Evolutionary conservation across 1,140 invertebrate genomes (phyloP), one percentile per base, ranked within the genome.

Genomic region (Megalonaias nervosa): DNA sequence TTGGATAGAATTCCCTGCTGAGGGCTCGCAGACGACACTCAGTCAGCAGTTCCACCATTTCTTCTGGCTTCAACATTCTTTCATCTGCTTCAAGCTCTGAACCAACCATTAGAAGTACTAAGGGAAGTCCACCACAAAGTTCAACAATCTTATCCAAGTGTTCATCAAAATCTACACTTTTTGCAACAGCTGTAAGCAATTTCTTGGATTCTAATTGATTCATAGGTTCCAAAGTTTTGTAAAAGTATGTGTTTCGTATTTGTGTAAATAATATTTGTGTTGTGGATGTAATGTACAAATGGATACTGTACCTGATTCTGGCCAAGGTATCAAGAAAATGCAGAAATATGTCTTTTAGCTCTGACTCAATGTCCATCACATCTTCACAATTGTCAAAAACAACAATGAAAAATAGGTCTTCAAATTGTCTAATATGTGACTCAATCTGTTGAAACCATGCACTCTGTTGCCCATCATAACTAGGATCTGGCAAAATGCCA

Each of bases 351-450:
- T 71, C 68, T 17, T 65, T 57, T 38, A 64, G 61, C n/a, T 59
- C 64, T 21, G 55, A n/a, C 17, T 21, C 12, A 17, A 55, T 71
- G 14, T 75, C 68, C 12, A 75, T 66, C n/a, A 57, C 65, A 19
- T 80, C 72, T 72, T 80, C 78, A 19, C 67, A 67, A 26, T 80
- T 75, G 62, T 80, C 78, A 69, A 80, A 17, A 80, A 60, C 26
- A 80, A n/a, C 21, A n/a, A 74, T 48, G 31, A 61, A 67, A 23
- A n/a, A 5, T 56, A 17, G 55, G 48, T 26, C 57, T 74, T 31
- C 26, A 17, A 17, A 56, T 55, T 62, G 2, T 38, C 26, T 65
- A 66, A 71, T 16, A 16, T 4, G 31, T 16, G 12, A 48, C 17
- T 4, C 31, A 56, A 71, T 72, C 60, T 67, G 55, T 17, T 67